Conservation (phyloP, 2,797 vertebrate genomes). For the Pangasius mekongensis region DNA sequence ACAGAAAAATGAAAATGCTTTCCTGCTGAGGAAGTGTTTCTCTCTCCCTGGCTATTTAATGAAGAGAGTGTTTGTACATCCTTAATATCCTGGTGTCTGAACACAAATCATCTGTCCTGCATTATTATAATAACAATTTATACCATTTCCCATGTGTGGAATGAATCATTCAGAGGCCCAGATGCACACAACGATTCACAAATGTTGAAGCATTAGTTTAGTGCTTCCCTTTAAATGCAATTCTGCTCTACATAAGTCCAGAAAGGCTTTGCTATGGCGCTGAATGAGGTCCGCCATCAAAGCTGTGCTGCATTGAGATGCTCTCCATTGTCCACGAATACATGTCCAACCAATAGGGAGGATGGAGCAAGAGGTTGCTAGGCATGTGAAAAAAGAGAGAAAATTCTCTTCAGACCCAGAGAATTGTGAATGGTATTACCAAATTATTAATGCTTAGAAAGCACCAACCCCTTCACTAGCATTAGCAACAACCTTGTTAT, state of each 20-base stretch:
- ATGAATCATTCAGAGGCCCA: not conserved
- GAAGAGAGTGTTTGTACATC: conserved; percentile 20
- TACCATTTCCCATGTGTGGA: not conserved
- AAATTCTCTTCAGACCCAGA: not conserved
- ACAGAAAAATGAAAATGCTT: conserved; percentile 29
- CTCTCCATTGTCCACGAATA: conserved; percentile 31
- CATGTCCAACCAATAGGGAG: conserved; percentile 25
- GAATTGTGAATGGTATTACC: not conserved
- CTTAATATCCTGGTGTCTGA: conserved; percentile 11
- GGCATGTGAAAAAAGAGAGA: conserved; percentile 24
- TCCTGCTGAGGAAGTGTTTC: conserved; percentile 45
- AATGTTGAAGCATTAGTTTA: not conserved
- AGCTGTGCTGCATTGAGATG: conserved; percentile 15
- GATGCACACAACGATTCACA: not conserved
- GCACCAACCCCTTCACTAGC: not conserved
- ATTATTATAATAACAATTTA: not conserved
- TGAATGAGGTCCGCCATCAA: conserved; percentile 38
- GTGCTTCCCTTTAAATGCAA: conserved; percentile 5
- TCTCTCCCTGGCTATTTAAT: conserved; percentile 33
- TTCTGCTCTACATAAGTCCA: conserved; percentile 37
- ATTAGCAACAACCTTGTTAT: not conserved
- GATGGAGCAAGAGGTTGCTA: conserved; percentile 35
- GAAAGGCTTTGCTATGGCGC: conserved; percentile 43
- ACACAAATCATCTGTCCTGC: not conserved
- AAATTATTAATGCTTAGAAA: conserved; percentile 11